Evolutionary conservation across 1,140 invertebrate genomes (phyloP).

Genomic region (Drosophila arizonae): DNA sequence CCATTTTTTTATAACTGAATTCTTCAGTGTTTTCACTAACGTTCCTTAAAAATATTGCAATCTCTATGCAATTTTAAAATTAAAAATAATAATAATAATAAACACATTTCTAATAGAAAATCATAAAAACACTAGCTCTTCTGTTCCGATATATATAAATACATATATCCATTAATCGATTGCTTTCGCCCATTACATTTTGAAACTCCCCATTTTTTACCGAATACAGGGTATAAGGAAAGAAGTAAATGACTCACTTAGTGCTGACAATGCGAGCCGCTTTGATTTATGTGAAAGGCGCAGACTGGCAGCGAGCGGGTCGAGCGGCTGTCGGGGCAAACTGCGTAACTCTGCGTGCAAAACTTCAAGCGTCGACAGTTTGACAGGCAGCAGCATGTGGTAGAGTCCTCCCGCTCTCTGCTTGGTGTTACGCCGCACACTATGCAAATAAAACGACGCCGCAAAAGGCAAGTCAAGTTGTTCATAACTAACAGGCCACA

Average conservation of each 20-base stretch:
- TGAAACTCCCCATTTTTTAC: neutral
- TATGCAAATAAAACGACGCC: conserved; percentile 20
- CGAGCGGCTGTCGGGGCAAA: neutral
- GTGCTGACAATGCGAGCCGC: conserved; percentile 49
- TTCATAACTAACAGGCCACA: conserved; percentile 7
- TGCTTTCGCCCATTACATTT: no score
- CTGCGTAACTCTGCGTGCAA: conserved; percentile 28
- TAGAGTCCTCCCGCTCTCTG: conserved; percentile 14
- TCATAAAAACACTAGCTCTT: no score
- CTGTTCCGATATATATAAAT: no score
- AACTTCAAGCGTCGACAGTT: conserved; percentile 44
- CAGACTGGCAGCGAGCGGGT: neutral
- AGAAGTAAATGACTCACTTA: conserved; percentile 58
- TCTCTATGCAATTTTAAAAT: no score
- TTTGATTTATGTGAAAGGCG: conserved; percentile 55
- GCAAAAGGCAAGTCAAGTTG: conserved; percentile 31
- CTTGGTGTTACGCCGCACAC: neutral
- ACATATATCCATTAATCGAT: no score
- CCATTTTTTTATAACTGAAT: no score
- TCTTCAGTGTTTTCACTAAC: no score
- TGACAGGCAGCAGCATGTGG: conserved; percentile 52
- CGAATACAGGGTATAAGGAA: neutral
- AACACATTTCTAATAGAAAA: no score
- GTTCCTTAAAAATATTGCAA: no score
- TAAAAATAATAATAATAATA: no score